Base-by-base conservation (phyloP, 2,888 invertebrate species). In the Parnassius mnemosyne region DNA sequence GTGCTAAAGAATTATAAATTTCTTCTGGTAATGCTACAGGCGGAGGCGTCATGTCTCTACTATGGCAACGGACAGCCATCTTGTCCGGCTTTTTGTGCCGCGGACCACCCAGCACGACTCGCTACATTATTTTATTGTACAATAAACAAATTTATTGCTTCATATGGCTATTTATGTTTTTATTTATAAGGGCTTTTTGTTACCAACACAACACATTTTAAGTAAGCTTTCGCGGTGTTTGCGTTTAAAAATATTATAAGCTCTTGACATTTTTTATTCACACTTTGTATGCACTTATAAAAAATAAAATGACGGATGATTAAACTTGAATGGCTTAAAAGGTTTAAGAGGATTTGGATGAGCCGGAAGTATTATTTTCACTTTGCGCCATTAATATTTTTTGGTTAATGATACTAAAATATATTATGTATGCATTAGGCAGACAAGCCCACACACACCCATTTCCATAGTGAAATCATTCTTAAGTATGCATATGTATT, bases 91-190 rank as follows among this genome's bases (percentile, higher is more conserved):
- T 85, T 86, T 86, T 85, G 83, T 84, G 71, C 72, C 78, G 73
- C 69, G 79, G 91, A 90, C 91, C 91, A 90, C 91, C 91, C 91
- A 91, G 75, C 82, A 81, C 80, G 89, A 77, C 81, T 79, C 77
- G 83, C 84, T 83, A 84, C 84, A 89, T 90, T 89, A 90, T 89
- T 90, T 91, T 91, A 90, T 90, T 89, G 85, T 89, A 89, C 87
- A 84, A 89, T 90, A 89, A 91, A 91, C 85, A 88, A 88, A 90
- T 91, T 91, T 90, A 90, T 89, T 88, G 84, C 89, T 84, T 83
- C 85, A 89, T 87, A 89, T 85, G 89, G 83, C 82, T 89, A 84
- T 89, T 87, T 88, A 84, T 87, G 84, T 85, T 87, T 89, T 87
- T 89, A 87, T 89, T 89, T 88, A 85, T 87, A 85, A 88, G 84